Evolutionary conservation across 2,888 invertebrate genomes (phyloP).

Genomic region (Esperia sulphurella): DNA sequence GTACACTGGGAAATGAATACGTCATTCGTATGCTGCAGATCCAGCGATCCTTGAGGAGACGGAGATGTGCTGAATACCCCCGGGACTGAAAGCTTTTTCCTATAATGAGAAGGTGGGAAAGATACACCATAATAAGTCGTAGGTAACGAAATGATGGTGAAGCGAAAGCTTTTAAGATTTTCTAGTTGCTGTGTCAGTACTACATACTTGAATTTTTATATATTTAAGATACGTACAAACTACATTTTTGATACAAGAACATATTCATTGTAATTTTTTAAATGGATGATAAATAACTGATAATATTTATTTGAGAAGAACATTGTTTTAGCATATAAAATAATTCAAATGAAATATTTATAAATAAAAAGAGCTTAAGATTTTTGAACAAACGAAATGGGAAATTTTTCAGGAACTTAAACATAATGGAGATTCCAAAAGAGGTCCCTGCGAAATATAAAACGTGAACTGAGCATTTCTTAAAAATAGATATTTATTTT

Average conservation of each 20-base stretch:
- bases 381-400: too few species aligned
- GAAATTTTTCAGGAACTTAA: too few species aligned
- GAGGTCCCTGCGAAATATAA: too few species aligned
- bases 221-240: too few species aligned
- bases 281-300: too few species aligned
- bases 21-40: constrained; percentile 47
- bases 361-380: too few species aligned
- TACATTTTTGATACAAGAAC: too few species aligned
- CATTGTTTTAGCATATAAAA: too few species aligned
- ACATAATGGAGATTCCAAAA: too few species aligned
- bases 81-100: constrained; percentile 49
- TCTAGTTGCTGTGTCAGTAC: background rate
- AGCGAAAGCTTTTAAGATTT: background rate
- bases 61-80: constrained; percentile 25
- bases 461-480: background rate
- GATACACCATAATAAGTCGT: background rate
- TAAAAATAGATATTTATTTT: background rate
- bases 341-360: too few species aligned
- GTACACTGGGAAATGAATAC: constrained; percentile 40
- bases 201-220: background rate
- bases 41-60: constrained; percentile 27
- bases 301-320: too few species aligned
- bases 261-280: too few species aligned
- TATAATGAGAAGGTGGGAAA: constrained; percentile 26
- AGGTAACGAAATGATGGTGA: constrained; percentile 3